Conservation (phyloP, 2,888 invertebrate species). For the Dolichomitus sp. region DNA sequence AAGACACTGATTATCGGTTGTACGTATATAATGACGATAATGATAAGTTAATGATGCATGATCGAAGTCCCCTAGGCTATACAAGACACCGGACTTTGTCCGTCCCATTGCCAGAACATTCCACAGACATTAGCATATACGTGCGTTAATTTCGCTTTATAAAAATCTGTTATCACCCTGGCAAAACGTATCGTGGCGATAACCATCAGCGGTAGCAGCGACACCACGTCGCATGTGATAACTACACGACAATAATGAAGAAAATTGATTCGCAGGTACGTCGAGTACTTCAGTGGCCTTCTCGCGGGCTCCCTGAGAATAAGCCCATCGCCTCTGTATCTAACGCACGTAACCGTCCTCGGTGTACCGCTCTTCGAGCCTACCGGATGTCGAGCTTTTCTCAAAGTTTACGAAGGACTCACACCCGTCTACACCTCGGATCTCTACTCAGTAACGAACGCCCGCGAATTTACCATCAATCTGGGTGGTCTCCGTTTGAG, state of each 20-base stretch:
- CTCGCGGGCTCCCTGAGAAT: constrained; percentile 96
- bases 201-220: constrained; percentile 36
- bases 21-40: constrained; percentile 64
- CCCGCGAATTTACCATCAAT: constrained; percentile 90
- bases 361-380: constrained; percentile 92
- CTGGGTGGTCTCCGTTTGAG: constrained; percentile 91
- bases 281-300: constrained; percentile 96
- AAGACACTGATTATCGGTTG: constrained; percentile 53
- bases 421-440: constrained; percentile 95
- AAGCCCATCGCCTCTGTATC: constrained; percentile 94
- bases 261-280: constrained; percentile 89
- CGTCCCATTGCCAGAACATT: not conserved
- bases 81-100: constrained; percentile 42
- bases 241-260: constrained; percentile 42
- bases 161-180: constrained; percentile 26
- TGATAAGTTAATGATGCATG: constrained; percentile 59
- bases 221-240: constrained; percentile 5
- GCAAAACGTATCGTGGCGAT: constrained; percentile 45
- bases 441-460: constrained; percentile 87
- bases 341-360: constrained; percentile 95
- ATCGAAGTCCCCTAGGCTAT: constrained; percentile 47
- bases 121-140: constrained; percentile 53
- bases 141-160: constrained; percentile 48
- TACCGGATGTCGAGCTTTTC: constrained; percentile 91
- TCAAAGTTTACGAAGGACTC: constrained; percentile 96